These are phyloP conservation scores for Pelmatolapia mariae DNA, from an alignment of 2,113 vertebrate genomes.

Conservation along the genomic window DNA sequence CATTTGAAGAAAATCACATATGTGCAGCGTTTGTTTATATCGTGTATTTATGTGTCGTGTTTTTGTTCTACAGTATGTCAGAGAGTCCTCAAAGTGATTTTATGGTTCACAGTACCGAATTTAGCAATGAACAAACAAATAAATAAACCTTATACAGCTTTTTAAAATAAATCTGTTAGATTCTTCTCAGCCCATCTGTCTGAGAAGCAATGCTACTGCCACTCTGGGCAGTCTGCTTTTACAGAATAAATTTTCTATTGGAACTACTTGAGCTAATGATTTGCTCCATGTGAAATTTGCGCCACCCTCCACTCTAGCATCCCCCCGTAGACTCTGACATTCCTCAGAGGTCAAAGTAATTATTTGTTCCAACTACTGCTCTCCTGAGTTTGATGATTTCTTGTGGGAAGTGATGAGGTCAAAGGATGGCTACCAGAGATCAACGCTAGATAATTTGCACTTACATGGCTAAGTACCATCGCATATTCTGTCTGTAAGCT, in stretches of 20 bases:
- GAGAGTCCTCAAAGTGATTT: neutral
- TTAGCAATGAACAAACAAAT: neutral
- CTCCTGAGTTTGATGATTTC: neutral
- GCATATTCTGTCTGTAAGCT: neutral
- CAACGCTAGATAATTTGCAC: neutral
- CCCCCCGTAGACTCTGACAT: neutral
- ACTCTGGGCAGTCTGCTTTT: neutral
- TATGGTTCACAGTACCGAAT: neutral
- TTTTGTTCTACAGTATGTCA: neutral
- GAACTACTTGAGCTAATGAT: neutral
- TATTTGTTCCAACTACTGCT: neutral
- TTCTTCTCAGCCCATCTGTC: neutral
- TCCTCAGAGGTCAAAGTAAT: neutral
- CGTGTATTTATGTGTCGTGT: neutral
- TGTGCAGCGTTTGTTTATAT: neutral
- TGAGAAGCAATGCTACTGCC: neutral
- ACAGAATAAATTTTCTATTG: neutral
- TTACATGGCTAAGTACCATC: neutral
- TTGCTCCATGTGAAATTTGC: neutral
- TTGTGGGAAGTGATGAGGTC: neutral
- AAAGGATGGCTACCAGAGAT: neutral
- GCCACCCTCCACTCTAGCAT: neutral
- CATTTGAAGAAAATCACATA: neutral
- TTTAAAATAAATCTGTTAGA: neutral
- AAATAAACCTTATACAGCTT: neutral